Evolutionary conservation across 2,113 vertebrate species (phyloP), one percentile per base, ranked within the genome.

Genomic region (Calidris pygmaea): DNA sequence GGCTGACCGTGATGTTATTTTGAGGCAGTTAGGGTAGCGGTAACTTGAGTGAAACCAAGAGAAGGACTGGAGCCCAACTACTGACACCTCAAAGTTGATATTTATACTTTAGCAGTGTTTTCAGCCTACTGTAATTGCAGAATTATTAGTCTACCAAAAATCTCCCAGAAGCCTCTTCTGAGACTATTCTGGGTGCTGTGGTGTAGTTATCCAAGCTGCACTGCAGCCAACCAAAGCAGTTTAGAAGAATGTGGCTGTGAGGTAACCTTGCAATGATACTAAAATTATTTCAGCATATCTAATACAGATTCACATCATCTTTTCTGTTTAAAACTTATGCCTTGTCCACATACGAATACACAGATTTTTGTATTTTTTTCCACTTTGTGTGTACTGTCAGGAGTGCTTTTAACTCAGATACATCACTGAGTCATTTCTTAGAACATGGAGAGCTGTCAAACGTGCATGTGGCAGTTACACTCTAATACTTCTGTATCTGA

Each of bases 391-490:
- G 20, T 45, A 21, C 29, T 39, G 16, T 78, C 18, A 45, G 60
- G 35, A 68, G 24, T 45, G 2, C 37, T 81, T 81, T 66, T 58
- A 75, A n/a, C 43, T 89, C 9, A 2, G n/a, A 15, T 66, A 5
- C 2, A 7, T 47, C 27, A 30, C 20, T 53, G 41, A 74, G 21
- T 50, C 18, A 15, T 91, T 76, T 71, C 21, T n/a, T 70, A 60
- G 60, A 80, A 72, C 14, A 10, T 3, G 3, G 24, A 65, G 43
- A 62, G 12, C 26, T 90, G 71, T 91, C 41, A 86, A 52, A 77
- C 0, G 0, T 19, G 34, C 37, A 9, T 29, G 35, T 87, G 41
- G 9, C 62, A 73, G 15, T 83, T 73, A n/a, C 12, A 17, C 20
- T 94, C 63, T 22, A 58, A 7, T 45, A 23, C 6, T 2, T 65